phyloP scores from a whole-genome alignment of 2,888 invertebrate genomes.

The Agrochola lychnidis region DNA sequence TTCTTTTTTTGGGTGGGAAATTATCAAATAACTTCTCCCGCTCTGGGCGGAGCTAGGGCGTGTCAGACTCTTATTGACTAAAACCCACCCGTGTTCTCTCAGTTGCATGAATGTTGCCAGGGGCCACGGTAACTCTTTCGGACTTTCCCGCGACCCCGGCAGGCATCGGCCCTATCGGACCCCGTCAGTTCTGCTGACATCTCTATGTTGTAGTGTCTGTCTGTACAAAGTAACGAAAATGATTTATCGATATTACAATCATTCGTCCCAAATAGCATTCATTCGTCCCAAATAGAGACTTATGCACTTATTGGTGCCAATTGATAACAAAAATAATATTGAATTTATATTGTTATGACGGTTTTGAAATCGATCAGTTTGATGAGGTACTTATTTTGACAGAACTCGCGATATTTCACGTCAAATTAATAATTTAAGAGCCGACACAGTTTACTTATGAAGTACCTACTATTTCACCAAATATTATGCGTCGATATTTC shows the following conservation, averaged over 20 bases:
- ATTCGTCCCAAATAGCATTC: neutral
- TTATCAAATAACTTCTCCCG: too few relatives aligned
- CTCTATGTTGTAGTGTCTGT: too few relatives aligned
- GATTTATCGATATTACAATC: neutral
- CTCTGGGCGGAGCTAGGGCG: too few relatives aligned
- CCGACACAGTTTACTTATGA: neutral
- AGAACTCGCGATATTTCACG: conserved; percentile 17
- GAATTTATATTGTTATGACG: conserved; percentile 6
- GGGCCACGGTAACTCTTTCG: too few relatives aligned
- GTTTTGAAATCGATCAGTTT: conserved; percentile 10
- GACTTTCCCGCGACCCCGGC: too few relatives aligned
- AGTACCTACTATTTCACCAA: neutral
- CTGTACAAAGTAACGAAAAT: too few relatives aligned
- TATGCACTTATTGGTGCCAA: conserved; percentile 27
- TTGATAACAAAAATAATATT: conserved; percentile 31
- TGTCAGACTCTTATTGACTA: too few relatives aligned
- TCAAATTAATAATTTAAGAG: conserved; percentile 1
- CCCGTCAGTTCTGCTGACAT: too few relatives aligned
- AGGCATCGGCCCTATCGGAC: too few relatives aligned
- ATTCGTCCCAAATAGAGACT: neutral
- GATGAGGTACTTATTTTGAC: conserved; percentile 23
- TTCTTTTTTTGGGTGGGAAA: too few relatives aligned
- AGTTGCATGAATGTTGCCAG: too few relatives aligned
- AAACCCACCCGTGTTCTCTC: too few relatives aligned
- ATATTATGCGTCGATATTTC: neutral